phyloP scores from a whole-genome alignment of 2,888 invertebrate species.

The Macrosiphum euphorbiae region DNA sequence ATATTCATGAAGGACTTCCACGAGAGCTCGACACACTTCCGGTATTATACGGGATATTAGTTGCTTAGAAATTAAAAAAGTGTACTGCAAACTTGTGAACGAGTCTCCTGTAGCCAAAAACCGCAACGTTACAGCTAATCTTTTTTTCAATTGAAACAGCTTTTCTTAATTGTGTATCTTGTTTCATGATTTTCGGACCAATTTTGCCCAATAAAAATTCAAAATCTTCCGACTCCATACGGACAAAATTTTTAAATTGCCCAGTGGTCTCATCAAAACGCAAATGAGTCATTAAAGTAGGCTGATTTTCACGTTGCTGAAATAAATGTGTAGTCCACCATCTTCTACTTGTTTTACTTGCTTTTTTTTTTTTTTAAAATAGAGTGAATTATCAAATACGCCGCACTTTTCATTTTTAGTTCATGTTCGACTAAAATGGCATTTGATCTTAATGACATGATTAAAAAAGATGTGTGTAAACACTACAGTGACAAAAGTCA shows the following conservation, averaged over 20 bases:
- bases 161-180: neutral
- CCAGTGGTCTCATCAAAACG: constrained; percentile 10
- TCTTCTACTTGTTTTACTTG: neutral
- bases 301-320: neutral
- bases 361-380: constrained; percentile 9
- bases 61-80: no score
- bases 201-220: constrained; percentile 7
- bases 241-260: constrained; percentile 19
- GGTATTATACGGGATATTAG: constrained; percentile 64
- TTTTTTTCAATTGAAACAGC: constrained; percentile 60
- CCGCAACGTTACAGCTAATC: constrained; percentile 64
- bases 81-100: constrained; percentile 61
- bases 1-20: constrained; percentile 38
- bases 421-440: neutral
- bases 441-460: no score
- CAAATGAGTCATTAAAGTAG: neutral
- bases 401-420: neutral
- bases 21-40: constrained; percentile 65
- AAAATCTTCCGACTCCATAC: neutral
- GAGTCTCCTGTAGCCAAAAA: constrained; percentile 66
- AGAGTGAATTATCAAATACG: neutral
- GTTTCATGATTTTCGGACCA: neutral
- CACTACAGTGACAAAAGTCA: no score
- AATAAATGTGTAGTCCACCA: neutral
- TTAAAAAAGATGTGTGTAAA: no score